A percentile compares a stretch with the other conserved stretches of the same genome.
These are phyloP conservation scores for Scopus umbretta DNA, from an alignment of 2,113 vertebrate genomes.

Conservation along the genomic window DNA sequence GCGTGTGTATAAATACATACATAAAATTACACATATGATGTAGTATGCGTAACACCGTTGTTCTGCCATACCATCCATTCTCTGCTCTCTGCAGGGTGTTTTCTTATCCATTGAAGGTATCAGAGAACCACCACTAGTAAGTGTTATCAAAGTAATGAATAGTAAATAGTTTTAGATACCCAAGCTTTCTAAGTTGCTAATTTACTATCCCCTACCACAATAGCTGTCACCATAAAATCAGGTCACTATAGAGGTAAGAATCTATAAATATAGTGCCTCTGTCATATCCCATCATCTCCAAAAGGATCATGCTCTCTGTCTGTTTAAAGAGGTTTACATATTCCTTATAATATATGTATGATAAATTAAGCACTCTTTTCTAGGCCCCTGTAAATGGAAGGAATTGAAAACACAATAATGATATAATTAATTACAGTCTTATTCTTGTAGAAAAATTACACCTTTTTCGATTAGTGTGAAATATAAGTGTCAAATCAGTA, in stretches of 20 bases:
- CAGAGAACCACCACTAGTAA: conserved; percentile 49
- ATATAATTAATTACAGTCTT: conserved; percentile 97
- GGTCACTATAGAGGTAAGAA: conserved; percentile 72
- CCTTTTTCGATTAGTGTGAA: conserved; percentile 98
- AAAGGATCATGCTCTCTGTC: conserved; percentile 81
- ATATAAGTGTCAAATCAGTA: conserved; percentile 95
- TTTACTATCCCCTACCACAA: conserved; percentile 62
- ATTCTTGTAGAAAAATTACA: conserved; percentile 93
- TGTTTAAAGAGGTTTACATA: conserved; percentile 78
- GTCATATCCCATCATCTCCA: conserved; percentile 81
- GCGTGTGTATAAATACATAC: background rate
- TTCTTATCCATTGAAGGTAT: conserved; percentile 41
- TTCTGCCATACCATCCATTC: background rate
- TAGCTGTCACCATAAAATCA: conserved; percentile 70
- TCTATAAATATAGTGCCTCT: conserved; percentile 79
- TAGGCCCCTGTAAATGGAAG: conserved; percentile 81
- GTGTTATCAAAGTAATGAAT: conserved; percentile 50
- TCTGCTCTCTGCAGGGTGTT: conserved; percentile 12
- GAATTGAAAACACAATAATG: conserved; percentile 90
- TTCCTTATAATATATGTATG: conserved; percentile 80
- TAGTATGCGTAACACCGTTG: background rate
- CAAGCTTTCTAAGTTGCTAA: conserved; percentile 63
- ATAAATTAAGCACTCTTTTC: conserved; percentile 86
- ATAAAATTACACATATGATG: background rate
- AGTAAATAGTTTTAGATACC: conserved; percentile 34